Evolutionary conservation across 1,140 invertebrate species (phyloP).

Genomic region (Zaprionus davidi): DNA sequence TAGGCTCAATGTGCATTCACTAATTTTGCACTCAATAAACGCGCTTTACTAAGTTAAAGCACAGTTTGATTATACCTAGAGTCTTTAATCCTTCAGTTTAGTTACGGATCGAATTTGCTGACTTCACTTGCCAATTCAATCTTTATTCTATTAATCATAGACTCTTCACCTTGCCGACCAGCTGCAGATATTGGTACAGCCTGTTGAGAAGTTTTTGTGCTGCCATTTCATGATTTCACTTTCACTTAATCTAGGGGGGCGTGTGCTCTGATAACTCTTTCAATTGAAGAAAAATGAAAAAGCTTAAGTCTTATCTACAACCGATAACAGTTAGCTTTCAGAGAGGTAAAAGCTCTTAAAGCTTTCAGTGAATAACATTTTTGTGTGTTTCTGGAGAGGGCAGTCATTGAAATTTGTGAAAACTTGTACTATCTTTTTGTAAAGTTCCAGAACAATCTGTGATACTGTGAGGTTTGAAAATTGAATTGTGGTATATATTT

Average conservation of each 20-base stretch:
- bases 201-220: too few relatives aligned
- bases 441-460: too few relatives aligned
- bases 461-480: too few relatives aligned
- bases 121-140: too few relatives aligned
- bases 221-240: not conserved
- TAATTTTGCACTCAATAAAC: constrained; percentile 12
- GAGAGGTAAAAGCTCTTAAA: not conserved
- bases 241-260: constrained; percentile 1
- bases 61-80: not conserved
- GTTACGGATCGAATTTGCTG: too few relatives aligned
- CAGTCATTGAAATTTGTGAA: too few relatives aligned
- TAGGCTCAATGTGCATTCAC: constrained; percentile 28
- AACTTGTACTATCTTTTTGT: too few relatives aligned
- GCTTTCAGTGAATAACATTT: not conserved
- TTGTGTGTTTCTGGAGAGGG: too few relatives aligned
- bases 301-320: not conserved
- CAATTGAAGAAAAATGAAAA: not conserved
- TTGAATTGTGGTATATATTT: not conserved
- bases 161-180: too few relatives aligned
- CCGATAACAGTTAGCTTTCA: not conserved
- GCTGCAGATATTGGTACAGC: not conserved
- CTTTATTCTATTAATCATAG: too few relatives aligned
- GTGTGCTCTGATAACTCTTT: constrained; percentile 1
- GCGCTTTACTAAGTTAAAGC: constrained; percentile 14
- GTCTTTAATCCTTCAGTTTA: not conserved